Percentiles rank a stretch among this genome's conserved stretches.
phyloP scores from a whole-genome alignment of 37 sponge, comb jelly and placozoan genomes.

The Tethya wilhelma region DNA sequence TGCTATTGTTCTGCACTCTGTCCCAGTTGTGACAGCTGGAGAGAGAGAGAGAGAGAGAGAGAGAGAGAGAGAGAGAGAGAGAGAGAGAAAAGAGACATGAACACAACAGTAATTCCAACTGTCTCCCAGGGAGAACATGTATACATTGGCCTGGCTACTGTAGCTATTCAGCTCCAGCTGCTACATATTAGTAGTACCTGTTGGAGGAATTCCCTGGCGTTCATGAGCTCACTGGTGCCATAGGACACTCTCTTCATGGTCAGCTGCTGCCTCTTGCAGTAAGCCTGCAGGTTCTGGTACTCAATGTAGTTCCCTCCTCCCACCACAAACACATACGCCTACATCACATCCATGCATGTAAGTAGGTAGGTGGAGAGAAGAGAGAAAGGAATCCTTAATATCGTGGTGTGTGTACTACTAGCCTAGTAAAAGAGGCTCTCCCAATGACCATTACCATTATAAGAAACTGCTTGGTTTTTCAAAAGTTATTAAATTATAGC shows the following conservation, averaged over 20 bases:
- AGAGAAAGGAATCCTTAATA: no score
- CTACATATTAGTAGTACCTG: slow-evolving; percentile 50
- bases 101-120: no score
- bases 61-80: neutral
- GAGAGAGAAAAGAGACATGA: no score
- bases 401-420: no score
- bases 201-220: slow-evolving; percentile 69
- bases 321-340: slow-evolving; percentile 96
- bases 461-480: no score
- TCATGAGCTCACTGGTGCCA: slow-evolving; percentile 82
- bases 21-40: slow-evolving; percentile 17
- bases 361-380: no score
- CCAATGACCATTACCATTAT: no score
- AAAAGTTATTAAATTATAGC: no score
- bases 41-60: neutral
- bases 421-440: no score
- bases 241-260: slow-evolving; percentile 67
- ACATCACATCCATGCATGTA: slow-evolving; percentile 3
- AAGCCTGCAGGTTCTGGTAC: slow-evolving; percentile 91
- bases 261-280: slow-evolving; percentile 56
- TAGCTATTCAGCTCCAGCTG: no score
- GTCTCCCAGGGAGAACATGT: no score
- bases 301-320: slow-evolving; percentile 98
- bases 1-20: neutral
- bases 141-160: no score